phyloP scores from a whole-genome alignment of 2,113 vertebrate genomes.

The Stomatorhinus ivindoensis region DNA sequence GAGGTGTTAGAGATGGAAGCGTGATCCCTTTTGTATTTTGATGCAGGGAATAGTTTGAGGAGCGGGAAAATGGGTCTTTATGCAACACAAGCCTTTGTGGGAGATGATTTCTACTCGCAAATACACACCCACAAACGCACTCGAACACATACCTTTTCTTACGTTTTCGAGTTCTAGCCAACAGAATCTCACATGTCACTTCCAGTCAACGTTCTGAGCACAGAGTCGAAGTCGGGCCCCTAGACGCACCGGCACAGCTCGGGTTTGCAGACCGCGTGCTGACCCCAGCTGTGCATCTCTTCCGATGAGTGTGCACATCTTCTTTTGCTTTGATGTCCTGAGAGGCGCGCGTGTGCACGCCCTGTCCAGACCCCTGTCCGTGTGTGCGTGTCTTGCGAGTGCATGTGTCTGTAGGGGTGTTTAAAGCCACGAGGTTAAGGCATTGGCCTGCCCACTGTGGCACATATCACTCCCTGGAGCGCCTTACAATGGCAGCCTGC shows the following conservation, averaged over 20 bases:
- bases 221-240: slow-evolving; percentile 51
- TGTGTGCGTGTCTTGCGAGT: slow-evolving; percentile 33
- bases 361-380: neutral
- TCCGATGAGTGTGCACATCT: slow-evolving; percentile 61
- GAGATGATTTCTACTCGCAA: slow-evolving; percentile 38
- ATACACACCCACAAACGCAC: slow-evolving; percentile 32
- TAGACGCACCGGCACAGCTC: slow-evolving; percentile 49
- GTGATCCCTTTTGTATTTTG: slow-evolving; percentile 70
- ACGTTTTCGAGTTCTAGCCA: neutral
- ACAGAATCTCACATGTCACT: neutral
- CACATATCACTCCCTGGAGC: slow-evolving; percentile 72
- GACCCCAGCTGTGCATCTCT: slow-evolving; percentile 68
- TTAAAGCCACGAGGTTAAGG: slow-evolving; percentile 58
- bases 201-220: slow-evolving; percentile 27
- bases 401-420: slow-evolving; percentile 51
- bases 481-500: slow-evolving; percentile 77
- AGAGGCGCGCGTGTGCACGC: slow-evolving; percentile 46
- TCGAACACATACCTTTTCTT: neutral
- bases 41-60: slow-evolving; percentile 59
- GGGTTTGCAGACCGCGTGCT: slow-evolving; percentile 66
- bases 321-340: slow-evolving; percentile 57
- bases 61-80: slow-evolving; percentile 58
- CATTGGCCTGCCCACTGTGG: slow-evolving; percentile 57
- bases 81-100: slow-evolving; percentile 59
- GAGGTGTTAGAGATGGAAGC: slow-evolving; percentile 61